Conservation (phyloP, 2,888 invertebrate genomes). For the Brachyptera risi region DNA sequence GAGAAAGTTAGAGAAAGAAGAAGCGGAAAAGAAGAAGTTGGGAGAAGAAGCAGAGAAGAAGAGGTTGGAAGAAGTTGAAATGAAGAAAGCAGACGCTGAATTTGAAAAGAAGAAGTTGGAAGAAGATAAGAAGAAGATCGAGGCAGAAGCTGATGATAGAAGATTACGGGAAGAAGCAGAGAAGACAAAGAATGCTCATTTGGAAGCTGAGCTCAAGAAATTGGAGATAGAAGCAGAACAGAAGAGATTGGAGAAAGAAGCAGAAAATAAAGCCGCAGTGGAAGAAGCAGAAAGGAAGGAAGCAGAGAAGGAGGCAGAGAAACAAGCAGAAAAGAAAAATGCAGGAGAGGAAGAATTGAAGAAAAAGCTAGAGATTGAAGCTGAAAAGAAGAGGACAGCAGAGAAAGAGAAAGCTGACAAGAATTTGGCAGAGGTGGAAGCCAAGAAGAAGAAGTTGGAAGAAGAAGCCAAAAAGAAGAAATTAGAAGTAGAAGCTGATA, state of each 20-base stretch:
- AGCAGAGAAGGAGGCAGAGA: slow-evolving; percentile 34
- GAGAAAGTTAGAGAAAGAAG: slow-evolving; percentile 24
- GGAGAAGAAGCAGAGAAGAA: slow-evolving; percentile 24
- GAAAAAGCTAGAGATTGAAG: slow-evolving; percentile 41
- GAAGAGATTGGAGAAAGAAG: slow-evolving; percentile 20
- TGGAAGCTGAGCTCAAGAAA: slow-evolving; percentile 21
- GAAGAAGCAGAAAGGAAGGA: slow-evolving; percentile 32
- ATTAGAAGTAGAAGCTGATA: slow-evolving; percentile 30
- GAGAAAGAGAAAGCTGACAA: slow-evolving; percentile 17
- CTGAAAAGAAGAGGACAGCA: slow-evolving; percentile 5
- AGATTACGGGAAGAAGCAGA: slow-evolving; percentile 22
- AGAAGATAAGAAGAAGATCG: slow-evolving; percentile 26
- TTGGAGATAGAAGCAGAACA: slow-evolving; percentile 24
- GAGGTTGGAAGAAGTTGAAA: slow-evolving; percentile 22
- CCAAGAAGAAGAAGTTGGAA: slow-evolving; percentile 31
- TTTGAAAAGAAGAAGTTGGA: slow-evolving; percentile 25
- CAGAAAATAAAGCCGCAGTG: slow-evolving; percentile 28
- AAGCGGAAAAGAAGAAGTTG: slow-evolving; percentile 15
- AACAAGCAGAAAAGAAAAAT: slow-evolving; percentile 32
- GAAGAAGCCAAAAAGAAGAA: slow-evolving; percentile 34
- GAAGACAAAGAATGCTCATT: slow-evolving; percentile 20
- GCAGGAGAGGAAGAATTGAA: slow-evolving; percentile 35
- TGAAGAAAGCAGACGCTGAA: no score
- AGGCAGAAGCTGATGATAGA: slow-evolving; percentile 21
- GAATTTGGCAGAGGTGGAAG: slow-evolving; percentile 28